Base-by-base conservation (phyloP, 2,797 vertebrate species). In the Rhynchonycteris naso region DNA sequence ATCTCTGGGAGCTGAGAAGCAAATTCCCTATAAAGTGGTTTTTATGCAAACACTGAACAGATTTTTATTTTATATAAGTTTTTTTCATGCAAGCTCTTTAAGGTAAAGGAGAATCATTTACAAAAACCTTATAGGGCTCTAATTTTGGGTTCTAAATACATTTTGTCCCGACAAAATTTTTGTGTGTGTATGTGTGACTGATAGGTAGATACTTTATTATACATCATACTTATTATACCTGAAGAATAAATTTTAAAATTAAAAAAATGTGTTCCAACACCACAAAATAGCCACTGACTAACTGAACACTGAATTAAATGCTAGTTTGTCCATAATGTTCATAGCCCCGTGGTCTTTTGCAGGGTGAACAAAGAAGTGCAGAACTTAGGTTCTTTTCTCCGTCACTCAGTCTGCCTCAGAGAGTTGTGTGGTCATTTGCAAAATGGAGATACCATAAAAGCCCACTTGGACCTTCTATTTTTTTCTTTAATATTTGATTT, bases 41-140 rank as follows among this genome's bases (percentile, higher is more conserved):
- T 88, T 92, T 12, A 56, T 30, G 26, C 8, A 80, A 85, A 69
- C 52, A 47, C 12, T 82, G 16, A 74, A 93, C 4, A 82, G 30
- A 93, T 96, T 75, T 94, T 90, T 35, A 91, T 82, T 72, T 86
- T 93, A 74, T 78, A 0, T 86, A 82, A 52, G 7, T 35, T 89
- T 95, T 91, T 8, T 83, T 88, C 69, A 84, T 78, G 52, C 81
- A 83, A 79, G 22, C 21, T 75, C 30, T 93, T 80, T 88, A 91
- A 82, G 11, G 28, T 72, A 75, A 86, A 28, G 54, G 16, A 33
- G 13, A 91, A 69, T 61, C n/a, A 24, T 50, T 93, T 21, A 68
- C 3, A 65, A 61, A 38, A 81, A 58, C 1, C 12, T 68, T 13
- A 35, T 14, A 47, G 4, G 5, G 68, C 94, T 68, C 74, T 66